Percentiles rank a stretch among this genome's conserved stretches.
These are phyloP conservation scores for Circaetus cinerascens DNA, from an alignment of 2,113 vertebrate genomes.

Conservation along the genomic window DNA sequence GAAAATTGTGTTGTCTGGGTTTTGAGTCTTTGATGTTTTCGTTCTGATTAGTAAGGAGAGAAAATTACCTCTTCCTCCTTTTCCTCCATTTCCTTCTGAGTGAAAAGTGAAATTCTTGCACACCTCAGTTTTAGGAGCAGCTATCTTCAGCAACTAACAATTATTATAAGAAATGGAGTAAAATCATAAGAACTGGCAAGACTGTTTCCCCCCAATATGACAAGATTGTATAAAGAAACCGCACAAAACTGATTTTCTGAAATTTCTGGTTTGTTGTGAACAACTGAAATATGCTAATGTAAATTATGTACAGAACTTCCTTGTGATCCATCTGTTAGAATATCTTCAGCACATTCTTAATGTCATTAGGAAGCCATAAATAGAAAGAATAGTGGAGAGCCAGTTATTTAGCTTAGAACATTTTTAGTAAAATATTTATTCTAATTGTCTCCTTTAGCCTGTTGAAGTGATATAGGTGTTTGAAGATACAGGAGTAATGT, in stretches of 20 bases:
- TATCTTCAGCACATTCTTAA: not conserved
- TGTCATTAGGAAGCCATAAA: slow-evolving; percentile 50
- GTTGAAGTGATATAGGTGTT: slow-evolving; percentile 13
- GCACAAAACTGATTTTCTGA: not conserved
- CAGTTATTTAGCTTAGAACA: slow-evolving; percentile 37
- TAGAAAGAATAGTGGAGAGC: slow-evolving; percentile 36
- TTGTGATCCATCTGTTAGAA: not conserved
- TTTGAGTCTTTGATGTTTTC: not conserved
- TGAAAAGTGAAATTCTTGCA: not conserved
- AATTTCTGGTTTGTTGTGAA: not conserved
- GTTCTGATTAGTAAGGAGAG: not conserved
- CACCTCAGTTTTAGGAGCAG: not conserved
- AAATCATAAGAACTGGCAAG: not conserved
- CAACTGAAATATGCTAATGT: not conserved
- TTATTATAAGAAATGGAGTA: not conserved
- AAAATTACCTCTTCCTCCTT: not conserved
- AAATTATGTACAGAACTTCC: not conserved
- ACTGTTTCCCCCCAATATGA: not conserved
- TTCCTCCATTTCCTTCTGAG: not conserved
- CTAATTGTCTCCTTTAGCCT: slow-evolving; percentile 38
- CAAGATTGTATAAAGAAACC: not conserved
- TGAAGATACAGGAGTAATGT: slow-evolving; percentile 26
- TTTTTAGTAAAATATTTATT: slow-evolving; percentile 68
- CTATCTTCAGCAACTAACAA: not conserved
- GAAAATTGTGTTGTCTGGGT: not conserved